phyloP scores from a whole-genome alignment of 2,888 invertebrate species.

The Dryadula phaetusa region DNA sequence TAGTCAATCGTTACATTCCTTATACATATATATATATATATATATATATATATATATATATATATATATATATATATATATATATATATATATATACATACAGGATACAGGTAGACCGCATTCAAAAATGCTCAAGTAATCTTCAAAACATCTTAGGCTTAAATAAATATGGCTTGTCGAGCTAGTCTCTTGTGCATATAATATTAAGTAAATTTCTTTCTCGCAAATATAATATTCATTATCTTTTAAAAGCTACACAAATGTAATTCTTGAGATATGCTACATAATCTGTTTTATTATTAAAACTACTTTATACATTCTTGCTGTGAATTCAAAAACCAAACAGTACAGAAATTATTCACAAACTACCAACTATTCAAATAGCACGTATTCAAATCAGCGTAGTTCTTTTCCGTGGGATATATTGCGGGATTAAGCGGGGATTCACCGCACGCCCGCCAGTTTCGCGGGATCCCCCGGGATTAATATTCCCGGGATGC shows the following conservation, averaged over 20 bases:
- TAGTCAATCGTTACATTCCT: not conserved
- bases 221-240: slow-evolving; percentile 9
- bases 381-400: slow-evolving; percentile 42
- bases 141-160: no score
- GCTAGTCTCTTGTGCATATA: not conserved
- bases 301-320: slow-evolving; percentile 8
- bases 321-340: not conserved
- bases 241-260: not conserved
- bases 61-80: no score
- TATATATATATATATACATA: no score
- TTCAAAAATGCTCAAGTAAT: no score
- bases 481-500: slow-evolving; percentile 69
- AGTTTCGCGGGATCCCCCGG: slow-evolving; percentile 50
- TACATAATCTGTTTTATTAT: not conserved
- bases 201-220: not conserved
- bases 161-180: not conserved
- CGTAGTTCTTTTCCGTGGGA: slow-evolving; percentile 30
- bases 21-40: no score
- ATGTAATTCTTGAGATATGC: no score
- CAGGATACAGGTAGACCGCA: no score
- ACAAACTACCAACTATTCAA: slow-evolving; percentile 33
- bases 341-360: slow-evolving; percentile 13
- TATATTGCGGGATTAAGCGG: slow-evolving; percentile 42
- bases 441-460: slow-evolving; percentile 51
- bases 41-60: no score